Base-by-base conservation (phyloP, 2,888 invertebrate genomes). In the Gymnocheta viridis region DNA sequence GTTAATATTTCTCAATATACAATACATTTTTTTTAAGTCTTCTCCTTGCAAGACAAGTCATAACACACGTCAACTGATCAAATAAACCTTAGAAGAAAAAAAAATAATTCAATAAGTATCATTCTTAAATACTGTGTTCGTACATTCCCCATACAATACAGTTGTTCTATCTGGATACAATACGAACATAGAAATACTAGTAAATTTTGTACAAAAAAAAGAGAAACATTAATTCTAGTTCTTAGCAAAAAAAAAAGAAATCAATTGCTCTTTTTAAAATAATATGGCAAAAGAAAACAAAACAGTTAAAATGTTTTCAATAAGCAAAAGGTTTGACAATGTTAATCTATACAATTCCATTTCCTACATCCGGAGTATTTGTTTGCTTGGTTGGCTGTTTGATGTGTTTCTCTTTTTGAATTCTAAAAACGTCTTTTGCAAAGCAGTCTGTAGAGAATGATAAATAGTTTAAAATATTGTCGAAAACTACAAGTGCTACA, bases 21-120 rank as follows among this genome's bases (percentile, higher is more conserved):
- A 24, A 7, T 32, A 32, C 7, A 32, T 32, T 4, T 35, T 44
- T 41, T 73, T 64, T 54, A 72, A 56, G 62, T 54, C 60, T 24
- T 82, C 35, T 81, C 51, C 82, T 78, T 78, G 73, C 78, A 73
- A 74, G 62, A 56, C 38, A 78, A 84, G 86, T 86, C 90, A 90
- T 87, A 89, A 90, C 90, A 90, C 90, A 90, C 89, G 89, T 89
- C 90, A 90, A 90, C 89, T 90, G 90, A 90, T 89, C 89, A 87
- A 87, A 87, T 87, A 89, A 87, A 88, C 86, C 82, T 82, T 56
- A 82, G 82, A 86, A 82, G 49, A 62, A 78, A 49, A 19, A 72
- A 24, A 41, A 22, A 17, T n/a, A 10, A 38, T 9, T 44, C 17
- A 35, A 51, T 24, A 49, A n/a, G 32, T 29, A 22, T 19, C n/a